Base-by-base conservation (phyloP, 2,888 invertebrate genomes). In the Salticus scenicus region DNA sequence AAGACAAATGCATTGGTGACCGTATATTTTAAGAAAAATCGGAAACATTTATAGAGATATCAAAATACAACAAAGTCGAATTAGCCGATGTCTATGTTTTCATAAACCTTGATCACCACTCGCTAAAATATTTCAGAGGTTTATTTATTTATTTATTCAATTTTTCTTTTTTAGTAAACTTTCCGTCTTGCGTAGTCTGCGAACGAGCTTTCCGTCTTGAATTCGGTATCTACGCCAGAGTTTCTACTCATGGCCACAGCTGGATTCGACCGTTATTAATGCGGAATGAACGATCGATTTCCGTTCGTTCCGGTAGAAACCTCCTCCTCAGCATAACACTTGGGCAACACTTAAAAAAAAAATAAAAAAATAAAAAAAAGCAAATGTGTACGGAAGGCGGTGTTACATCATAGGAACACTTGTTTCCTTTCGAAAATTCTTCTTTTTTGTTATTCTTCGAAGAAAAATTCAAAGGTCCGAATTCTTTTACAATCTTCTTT, bases 231-330 rank as follows among this genome's bases (percentile, higher is more conserved):
- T 70, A 63, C 30, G 51, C 63, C 41, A 70, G 70, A 70, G 57
- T 81, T 74, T 81, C 81, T 81, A 57, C 69, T 47, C 64, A 63
- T 81, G 81, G 81, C 73, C 83, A 76, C 78, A 87, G 84, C 77
- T 84, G 84, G 84, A 42, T 41, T 33, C 71, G 84, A 84, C 84
- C 69, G 84, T 84, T 84, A 84, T 84, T 84, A 84, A 84, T 84
- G 84, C 71, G 69, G 73, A 84, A 84, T 78, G 78, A 84, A 84
- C 73, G 78, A 84, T 84, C 84, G 84, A 84, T 84, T 78, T 78
- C 73, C 84, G 70, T 80, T 80, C 67, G 66, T 42, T 70, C 42
- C 70, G 37, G 67, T 37, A 57, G 70, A 37, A 57, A 42, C 57
- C 37, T 28, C 33, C 31, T 27, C 42, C 69, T 78, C 47, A 70